These are phyloP conservation scores for Brachypodius melanocephalos DNA, from an alignment of 2,113 vertebrate genomes.

Conservation along the genomic window DNA sequence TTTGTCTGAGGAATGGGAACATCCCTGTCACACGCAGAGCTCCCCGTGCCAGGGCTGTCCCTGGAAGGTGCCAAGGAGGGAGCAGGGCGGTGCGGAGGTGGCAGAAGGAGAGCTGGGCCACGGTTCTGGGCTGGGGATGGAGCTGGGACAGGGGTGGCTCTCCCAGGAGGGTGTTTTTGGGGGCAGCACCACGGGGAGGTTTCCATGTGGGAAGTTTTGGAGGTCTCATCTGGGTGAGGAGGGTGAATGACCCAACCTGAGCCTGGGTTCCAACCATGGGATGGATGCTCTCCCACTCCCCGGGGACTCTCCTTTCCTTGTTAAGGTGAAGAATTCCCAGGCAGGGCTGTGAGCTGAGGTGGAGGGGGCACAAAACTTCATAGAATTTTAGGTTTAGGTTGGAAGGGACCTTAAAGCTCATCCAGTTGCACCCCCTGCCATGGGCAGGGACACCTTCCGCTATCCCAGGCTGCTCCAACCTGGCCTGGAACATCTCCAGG, in stretches of 20 bases:
- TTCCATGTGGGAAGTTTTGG: not conserved
- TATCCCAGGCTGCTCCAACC: not conserved
- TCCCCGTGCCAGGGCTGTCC: not conserved
- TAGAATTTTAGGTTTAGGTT: not conserved
- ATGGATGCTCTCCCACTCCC: not conserved
- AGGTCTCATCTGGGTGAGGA: accelerated
- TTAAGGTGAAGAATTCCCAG: not conserved
- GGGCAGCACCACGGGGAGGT: accelerated
- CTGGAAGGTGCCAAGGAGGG: accelerated
- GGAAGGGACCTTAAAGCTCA: not conserved
- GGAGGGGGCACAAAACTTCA: not conserved
- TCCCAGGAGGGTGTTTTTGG: not conserved
- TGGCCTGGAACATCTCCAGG: not conserved
- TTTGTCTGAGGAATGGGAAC: not conserved
- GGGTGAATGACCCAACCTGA: not conserved
- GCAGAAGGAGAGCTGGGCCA: not conserved
- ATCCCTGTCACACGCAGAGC: accelerated
- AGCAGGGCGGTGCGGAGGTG: not conserved
- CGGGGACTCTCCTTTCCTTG: not conserved
- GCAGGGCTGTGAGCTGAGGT: not conserved
- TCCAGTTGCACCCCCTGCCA: not conserved
- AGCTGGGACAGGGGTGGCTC: not conserved
- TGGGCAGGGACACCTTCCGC: not conserved
- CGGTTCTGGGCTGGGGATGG: not conserved
- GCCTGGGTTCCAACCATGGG: accelerated